Evolutionary conservation across 2,113 vertebrate genomes (phyloP).

Genomic region (Symphodus melops): DNA sequence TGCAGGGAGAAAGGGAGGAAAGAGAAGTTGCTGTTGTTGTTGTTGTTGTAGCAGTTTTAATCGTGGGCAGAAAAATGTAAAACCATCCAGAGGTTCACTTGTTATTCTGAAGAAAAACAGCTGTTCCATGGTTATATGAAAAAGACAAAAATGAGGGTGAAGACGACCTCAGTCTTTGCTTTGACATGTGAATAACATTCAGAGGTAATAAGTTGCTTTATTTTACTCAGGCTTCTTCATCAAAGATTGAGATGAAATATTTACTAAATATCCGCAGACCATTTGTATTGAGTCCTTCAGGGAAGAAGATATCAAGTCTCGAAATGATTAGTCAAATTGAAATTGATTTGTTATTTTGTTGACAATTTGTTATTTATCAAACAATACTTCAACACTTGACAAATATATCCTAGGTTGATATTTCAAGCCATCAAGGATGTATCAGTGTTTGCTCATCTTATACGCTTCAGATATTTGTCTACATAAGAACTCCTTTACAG

Average conservation of each 20-base stretch:
- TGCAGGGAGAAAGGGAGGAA: slow-evolving; percentile 29
- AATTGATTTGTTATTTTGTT: neutral
- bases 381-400: too few relatives aligned
- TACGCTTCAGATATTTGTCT: neutral
- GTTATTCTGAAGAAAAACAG: slow-evolving; percentile 4
- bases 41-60: slow-evolving; percentile 8
- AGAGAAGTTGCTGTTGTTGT: slow-evolving; percentile 20
- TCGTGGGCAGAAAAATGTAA: slow-evolving; percentile 25
- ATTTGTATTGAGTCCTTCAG: neutral
- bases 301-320: neutral
- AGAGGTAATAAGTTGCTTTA: too few relatives aligned
- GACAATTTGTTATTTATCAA: neutral
- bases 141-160: neutral
- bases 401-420: neutral
- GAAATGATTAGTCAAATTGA: neutral
- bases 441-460: neutral
- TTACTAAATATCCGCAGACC: too few relatives aligned
- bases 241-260: neutral
- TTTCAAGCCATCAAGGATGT: neutral
- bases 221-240: neutral
- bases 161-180: neutral
- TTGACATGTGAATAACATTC: neutral
- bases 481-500: neutral
- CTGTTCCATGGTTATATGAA: neutral
- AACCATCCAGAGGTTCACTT: slow-evolving; percentile 20